Evolutionary conservation across 2,113 vertebrate species (phyloP), one percentile per base, ranked within the genome.

Genomic region (Gallinago jamesoni): DNA sequence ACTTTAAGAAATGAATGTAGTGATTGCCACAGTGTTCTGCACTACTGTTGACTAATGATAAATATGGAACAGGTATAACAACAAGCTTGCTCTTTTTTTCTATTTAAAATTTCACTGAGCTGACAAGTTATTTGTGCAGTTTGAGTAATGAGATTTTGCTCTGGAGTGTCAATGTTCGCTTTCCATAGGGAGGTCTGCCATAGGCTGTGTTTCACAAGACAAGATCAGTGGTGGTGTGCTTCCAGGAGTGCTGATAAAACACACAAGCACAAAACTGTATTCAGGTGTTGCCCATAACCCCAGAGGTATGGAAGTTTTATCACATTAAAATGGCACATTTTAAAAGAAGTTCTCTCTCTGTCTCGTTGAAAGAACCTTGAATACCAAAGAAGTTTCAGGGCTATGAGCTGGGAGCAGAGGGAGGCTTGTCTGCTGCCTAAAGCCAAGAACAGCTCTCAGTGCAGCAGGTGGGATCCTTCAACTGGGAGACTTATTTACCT

Each of bases 51-150:
- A 39, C 79, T 90, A 76, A 60, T 79, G 96, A 84, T 92, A 92
- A 93, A 93, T 78, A 94, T 66, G 69, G 92, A 96, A 89, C 86
- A 94, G 89, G 90, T 93, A 85, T 13, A 91, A 84, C 62, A 89
- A 95, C 6, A 48, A 91, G 39, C 53, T 67, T 63, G 50, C 45
- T 70, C 45, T 64, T 89, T 74, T 37, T 37, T 90, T 55, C 76
- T 80, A 6, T 35, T 78, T 69, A 37, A 81, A 87, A 94, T 80
- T 31, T 69, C 76, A 75, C 80, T 57, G 37, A 91, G 66, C 68
- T 92, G 62, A 92, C 67, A 82, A 93, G 48, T 89, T 82, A 52
- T 64, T 74, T 68, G 45, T 87, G 45, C 60, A 35, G 39, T 43
- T 43, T 43, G 41, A 81, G 56, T 33, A 91, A 81, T 14, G 11